phyloP scores from a whole-genome alignment of 2,888 invertebrate species.

The Cancer borealis region DNA sequence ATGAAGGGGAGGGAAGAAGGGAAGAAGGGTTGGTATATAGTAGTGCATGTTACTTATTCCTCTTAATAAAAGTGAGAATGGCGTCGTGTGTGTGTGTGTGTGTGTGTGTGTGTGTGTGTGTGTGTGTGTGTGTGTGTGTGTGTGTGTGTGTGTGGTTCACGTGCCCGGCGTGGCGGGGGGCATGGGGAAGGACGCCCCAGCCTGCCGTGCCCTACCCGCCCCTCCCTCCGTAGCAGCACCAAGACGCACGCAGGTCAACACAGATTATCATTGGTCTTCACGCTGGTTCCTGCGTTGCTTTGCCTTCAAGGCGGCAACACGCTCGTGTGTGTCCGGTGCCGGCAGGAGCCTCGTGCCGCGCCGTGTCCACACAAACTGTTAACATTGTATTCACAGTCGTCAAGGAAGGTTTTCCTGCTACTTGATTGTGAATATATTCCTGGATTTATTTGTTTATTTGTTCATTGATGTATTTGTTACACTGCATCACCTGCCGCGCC shows the following conservation, averaged over 20 bases:
- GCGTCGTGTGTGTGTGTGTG: background rate
- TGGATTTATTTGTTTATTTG: too few relatives aligned
- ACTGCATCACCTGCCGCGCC: too few relatives aligned
- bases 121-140: background rate
- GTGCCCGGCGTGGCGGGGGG: background rate
- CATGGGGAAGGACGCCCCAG: background rate
- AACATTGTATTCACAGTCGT: too few relatives aligned
- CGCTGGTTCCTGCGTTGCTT: background rate
- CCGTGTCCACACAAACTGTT: too few relatives aligned
- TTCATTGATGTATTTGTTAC: too few relatives aligned
- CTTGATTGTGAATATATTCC: too few relatives aligned
- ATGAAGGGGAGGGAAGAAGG: background rate
- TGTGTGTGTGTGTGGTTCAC: too few relatives aligned
- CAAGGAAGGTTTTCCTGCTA: too few relatives aligned
- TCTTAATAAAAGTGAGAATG: background rate
- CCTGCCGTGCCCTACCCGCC: background rate
- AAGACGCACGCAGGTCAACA: background rate
- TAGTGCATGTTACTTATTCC: conserved; percentile 6
- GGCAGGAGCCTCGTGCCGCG: too few relatives aligned
- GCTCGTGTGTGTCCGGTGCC: too few relatives aligned
- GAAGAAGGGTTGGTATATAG: conserved; percentile 1
- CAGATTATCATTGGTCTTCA: too few relatives aligned
- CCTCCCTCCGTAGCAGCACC: background rate
- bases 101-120: too few relatives aligned
- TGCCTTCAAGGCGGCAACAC: background rate